These are phyloP conservation scores for Myotis pilosus DNA, from an alignment of 2,797 vertebrate species.

Conservation along the genomic window DNA sequence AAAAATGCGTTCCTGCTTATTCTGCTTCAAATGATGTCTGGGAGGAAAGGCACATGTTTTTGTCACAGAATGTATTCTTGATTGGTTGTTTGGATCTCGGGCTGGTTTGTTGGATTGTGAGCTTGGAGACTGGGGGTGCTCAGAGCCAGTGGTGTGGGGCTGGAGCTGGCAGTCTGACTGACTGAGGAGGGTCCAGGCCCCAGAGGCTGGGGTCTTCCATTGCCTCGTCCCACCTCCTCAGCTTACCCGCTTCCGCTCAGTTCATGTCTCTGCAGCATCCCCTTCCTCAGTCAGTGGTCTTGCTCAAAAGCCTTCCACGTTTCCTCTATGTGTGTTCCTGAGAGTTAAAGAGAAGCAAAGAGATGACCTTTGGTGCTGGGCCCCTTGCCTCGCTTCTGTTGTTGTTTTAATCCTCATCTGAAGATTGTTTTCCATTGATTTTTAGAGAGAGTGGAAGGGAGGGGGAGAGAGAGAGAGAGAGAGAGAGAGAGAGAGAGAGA, in stretches of 20 bases:
- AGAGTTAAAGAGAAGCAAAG: not conserved
- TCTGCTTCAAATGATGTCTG: not conserved
- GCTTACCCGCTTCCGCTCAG: not conserved
- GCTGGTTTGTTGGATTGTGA: not conserved
- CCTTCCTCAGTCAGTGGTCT: not conserved
- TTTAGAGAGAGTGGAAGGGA: too few species aligned
- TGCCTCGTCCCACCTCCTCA: not conserved
- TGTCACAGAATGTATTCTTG: not conserved
- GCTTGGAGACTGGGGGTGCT: not conserved
- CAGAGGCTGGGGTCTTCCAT: not conserved
- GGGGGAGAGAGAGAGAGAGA: too few species aligned
- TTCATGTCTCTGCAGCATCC: not conserved
- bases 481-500: too few species aligned
- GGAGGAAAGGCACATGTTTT: not conserved
- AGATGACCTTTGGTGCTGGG: not conserved
- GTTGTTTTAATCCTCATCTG: not conserved
- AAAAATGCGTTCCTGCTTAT: not conserved
- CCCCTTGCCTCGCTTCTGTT: not conserved
- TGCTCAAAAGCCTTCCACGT: not conserved
- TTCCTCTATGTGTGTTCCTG: not conserved
- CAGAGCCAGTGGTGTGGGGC: fast-evolving
- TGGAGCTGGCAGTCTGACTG: not conserved
- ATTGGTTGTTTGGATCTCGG: not conserved
- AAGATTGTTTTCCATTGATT: too few species aligned
- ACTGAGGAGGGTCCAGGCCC: not conserved